These are phyloP conservation scores for Eledona agricola DNA, from an alignment of 2,888 invertebrate genomes.

Conservation along the genomic window DNA sequence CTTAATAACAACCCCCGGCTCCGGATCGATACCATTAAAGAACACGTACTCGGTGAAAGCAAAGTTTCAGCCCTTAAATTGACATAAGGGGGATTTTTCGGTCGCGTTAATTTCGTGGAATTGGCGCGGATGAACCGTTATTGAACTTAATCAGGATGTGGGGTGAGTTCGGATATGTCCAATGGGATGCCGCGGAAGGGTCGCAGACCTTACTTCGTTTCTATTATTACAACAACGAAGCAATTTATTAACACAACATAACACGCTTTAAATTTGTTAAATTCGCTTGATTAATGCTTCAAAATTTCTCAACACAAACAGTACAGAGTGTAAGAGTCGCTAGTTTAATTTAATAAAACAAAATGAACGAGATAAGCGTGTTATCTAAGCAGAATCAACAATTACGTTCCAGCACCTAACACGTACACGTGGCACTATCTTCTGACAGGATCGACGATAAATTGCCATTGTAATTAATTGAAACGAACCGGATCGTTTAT, in stretches of 20 bases:
- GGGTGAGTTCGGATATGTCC: conserved; percentile 44
- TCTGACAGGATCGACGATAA: conserved; percentile 26
- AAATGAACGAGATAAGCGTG: too few relatives aligned
- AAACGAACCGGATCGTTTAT: conserved; percentile 24
- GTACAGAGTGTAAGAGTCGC: too few relatives aligned
- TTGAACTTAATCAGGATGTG: conserved; percentile 49
- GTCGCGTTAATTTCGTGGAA: conserved; percentile 29
- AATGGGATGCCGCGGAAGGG: conserved; percentile 27
- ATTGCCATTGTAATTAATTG: conserved; percentile 30
- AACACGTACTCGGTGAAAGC: conserved; percentile 28
- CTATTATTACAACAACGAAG: too few relatives aligned
- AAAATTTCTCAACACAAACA: too few relatives aligned
- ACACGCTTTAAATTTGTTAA: too few relatives aligned
- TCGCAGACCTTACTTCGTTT: conserved; percentile 7
- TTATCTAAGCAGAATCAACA: too few relatives aligned
- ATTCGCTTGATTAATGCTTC: too few relatives aligned
- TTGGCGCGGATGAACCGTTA: conserved; percentile 46
- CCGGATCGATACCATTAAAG: conserved; percentile 27
- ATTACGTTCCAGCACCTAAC: conserved; percentile 7
- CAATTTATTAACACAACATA: too few relatives aligned
- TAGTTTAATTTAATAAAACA: too few relatives aligned
- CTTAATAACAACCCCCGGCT: conserved; percentile 26
- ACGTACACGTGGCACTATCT: conserved; percentile 12
- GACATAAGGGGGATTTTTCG: conserved; percentile 23
- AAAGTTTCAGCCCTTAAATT: conserved; percentile 29